Evolutionary conservation across 2,888 invertebrate species (phyloP), one percentile per base, ranked within the genome.

Genomic region (Netelia fuscicornis): DNA sequence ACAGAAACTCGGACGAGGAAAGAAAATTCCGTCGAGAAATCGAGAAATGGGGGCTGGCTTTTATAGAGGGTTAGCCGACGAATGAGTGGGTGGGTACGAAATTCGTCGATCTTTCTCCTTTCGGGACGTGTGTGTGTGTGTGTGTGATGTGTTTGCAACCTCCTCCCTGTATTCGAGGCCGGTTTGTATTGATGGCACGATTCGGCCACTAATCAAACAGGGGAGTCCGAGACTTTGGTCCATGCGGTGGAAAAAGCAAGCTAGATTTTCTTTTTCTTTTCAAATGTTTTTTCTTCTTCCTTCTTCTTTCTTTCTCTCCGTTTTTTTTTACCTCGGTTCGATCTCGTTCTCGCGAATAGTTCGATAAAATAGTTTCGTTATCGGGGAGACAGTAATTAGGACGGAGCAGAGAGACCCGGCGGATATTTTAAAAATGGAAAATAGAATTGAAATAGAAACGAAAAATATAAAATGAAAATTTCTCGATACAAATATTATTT

Each of bases 141-240:
- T 56, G 58, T 60, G 48, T 62, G 62, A 23, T 65, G 58, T 75
- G 52, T 42, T 30, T 64, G 68, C 52, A 62, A 44, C 68, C 25
- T 64, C 30, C 30, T n/a, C 13, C 54, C 54, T n/a, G 58, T 48
- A 70, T 78, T 84, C 65, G 23, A 67, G 67, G 25, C 37, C 67
- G 72, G 72, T 86, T 83, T 87, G 81, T 86, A 86, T 86, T 84
- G 86, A 86, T 81, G 81, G 85, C 85, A 87, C 87, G 86, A 85
- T 58, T 83, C 74, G 72, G 85, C 83, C 83, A 84, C 86, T 87
- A 82, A 87, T 87, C 87, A 87, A 87, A 87, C 83, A 81, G 54
- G 52, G 20, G n/a, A 76, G 79, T 71, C 58, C 81, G 60, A 68
- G 81, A 84, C 67, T 82, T 56, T 52, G 71, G 44, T 74, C 60